Conservation (phyloP, 2,113 vertebrate species). For the Catharus minimus region DNA sequence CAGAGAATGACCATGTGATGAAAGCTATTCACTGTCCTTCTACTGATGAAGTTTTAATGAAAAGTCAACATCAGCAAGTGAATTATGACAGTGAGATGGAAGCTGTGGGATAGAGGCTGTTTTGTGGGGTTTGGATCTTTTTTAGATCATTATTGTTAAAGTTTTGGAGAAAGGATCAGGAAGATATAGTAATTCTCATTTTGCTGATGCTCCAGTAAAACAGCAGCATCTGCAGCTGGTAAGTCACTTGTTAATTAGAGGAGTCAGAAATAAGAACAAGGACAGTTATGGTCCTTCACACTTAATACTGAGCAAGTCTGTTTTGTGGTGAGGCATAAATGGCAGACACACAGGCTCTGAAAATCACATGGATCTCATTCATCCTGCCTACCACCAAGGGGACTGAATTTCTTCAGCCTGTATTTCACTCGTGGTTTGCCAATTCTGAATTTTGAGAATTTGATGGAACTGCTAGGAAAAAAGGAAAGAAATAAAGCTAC, state of each 20-base stretch:
- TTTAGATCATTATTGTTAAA: neutral
- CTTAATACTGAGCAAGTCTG: neutral
- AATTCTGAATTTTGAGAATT: neutral
- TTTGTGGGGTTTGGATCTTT: neutral
- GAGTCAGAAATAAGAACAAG: neutral
- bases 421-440: neutral
- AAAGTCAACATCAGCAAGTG: neutral
- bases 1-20: neutral
- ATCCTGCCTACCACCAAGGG: neutral
- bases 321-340: neutral
- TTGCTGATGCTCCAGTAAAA: neutral
- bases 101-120: neutral
- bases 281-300: neutral
- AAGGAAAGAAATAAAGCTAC: neutral
- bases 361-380: neutral
- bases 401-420: neutral
- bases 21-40: neutral
- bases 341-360: neutral
- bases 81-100: neutral
- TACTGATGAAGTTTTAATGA: neutral
- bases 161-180: neutral
- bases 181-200: neutral
- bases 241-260: neutral
- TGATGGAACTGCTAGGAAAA: neutral
- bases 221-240: neutral